phyloP scores from a whole-genome alignment of 2,113 vertebrate genomes.

The Sander vitreus region DNA sequence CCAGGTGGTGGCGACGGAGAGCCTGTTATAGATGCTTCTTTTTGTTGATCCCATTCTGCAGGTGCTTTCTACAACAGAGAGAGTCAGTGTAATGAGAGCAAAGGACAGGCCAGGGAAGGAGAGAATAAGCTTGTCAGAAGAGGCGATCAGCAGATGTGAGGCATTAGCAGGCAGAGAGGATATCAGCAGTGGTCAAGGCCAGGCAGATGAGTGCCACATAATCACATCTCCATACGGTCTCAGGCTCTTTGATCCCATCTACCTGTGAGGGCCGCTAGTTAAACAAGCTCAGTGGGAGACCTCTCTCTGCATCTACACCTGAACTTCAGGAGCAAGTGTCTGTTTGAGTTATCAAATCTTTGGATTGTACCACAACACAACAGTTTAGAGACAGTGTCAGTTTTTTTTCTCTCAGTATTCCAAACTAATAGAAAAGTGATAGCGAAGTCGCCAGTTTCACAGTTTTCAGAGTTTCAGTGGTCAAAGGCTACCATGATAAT shows the following conservation, averaged over 20 bases:
- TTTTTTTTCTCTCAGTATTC: not conserved
- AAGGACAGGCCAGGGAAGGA: not conserved
- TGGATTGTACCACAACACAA: not conserved
- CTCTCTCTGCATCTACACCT: not conserved
- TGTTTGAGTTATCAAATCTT: not conserved
- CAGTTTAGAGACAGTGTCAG: not conserved
- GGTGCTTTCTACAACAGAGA: slow-evolving; percentile 75
- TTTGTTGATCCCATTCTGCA: slow-evolving; percentile 89
- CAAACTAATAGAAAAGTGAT: not conserved
- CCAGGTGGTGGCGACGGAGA: slow-evolving; percentile 76
- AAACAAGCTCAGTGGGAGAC: slow-evolving; percentile 17
- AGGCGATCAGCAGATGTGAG: slow-evolving; percentile 54
- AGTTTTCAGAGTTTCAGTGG: slow-evolving; percentile 20
- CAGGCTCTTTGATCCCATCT: slow-evolving; percentile 58
- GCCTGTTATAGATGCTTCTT: slow-evolving; percentile 87
- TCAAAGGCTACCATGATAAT: slow-evolving; percentile 57
- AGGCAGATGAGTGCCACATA: slow-evolving; percentile 55
- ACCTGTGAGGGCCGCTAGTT: slow-evolving; percentile 19
- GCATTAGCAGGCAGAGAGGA: slow-evolving; percentile 50
- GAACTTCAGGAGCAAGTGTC: not conserved
- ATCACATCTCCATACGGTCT: slow-evolving; percentile 49
- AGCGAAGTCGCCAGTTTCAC: not conserved
- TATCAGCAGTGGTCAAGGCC: slow-evolving; percentile 75
- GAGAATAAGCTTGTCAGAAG: slow-evolving; percentile 10
- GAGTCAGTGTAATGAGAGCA: not conserved